Evolutionary conservation across 2,113 vertebrate genomes (phyloP), one percentile per base, ranked within the genome.

Genomic region (Laterallus jamaicensis): DNA sequence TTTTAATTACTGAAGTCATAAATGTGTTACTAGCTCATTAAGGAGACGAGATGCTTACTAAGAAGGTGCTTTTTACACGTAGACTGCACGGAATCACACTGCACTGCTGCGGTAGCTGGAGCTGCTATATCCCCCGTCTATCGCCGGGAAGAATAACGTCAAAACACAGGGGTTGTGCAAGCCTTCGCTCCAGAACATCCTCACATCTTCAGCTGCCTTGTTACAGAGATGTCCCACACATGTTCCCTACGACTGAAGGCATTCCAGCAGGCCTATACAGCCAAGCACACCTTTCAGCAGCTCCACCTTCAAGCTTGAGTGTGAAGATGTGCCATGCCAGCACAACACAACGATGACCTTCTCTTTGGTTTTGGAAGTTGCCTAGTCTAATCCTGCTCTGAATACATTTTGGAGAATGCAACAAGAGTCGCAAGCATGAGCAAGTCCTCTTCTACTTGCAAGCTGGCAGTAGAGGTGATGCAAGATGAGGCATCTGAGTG

Each of bases 311-410:
- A 1, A 86, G 50, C 19, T 3, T 5, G 32, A 21, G 26, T 3
- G 4, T 31, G 11, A 47, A 64, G 20, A 0, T 1, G 12, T 4
- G 40, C 39, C 5, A 3, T 2, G 3, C 26, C 63, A 66, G 12
- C 8, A 3, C 6, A 37, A 12, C 11, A 25, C 32, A n/a, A 2
- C 0, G 1, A 7, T 2, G 0, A 35, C 35, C 35, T 40, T 60
- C 52, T 59, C 35, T 39, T 24, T 28, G 12, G 2, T 4, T 73
- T 56, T 18, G 47, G 50, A 35, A 42, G 22, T 3, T 12, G 21
- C 12, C 13, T 16, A 10, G 16, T 64, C 15, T 76, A 24, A 28
- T 12, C 44, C 32, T 50, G 18, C 40, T 28, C 29, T 71, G 16
- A 5, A 1, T 0, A 24, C 10, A 3, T 32, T 66, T 29, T 60